Evolutionary conservation across 1,140 invertebrate genomes (phyloP), one percentile per base, ranked within the genome.

Genomic region (Ceratina japonica): DNA sequence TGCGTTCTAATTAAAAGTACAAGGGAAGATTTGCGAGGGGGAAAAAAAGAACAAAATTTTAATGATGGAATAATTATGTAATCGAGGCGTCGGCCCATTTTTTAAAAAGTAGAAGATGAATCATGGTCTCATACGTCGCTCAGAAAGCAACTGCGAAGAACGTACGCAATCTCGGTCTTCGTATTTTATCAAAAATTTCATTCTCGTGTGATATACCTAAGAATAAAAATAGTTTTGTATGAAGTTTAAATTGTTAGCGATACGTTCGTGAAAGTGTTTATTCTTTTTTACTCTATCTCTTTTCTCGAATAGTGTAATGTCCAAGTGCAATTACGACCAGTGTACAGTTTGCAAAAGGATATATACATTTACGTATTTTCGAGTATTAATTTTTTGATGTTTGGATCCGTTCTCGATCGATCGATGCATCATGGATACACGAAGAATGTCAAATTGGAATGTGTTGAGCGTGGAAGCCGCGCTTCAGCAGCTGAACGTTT

Each of bases 401-500:
- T 74, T 16, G 10, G 79, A 86, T 86, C 44, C 24, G 66, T 84
- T 63, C 65, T 56, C 56, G 80, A 89, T 82, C 82, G 27, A 83
- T 51, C 77, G 51, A 27, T 24, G 59, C 20, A 52, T 22, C 20
- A 92, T 93, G 91, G 92, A 93, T 63, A n/a, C 80, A 22, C 91
- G 92, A 81, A 91, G 91, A 83, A 91, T 92, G 91, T 93, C 92
- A 2, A 92, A 88, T 82, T 93, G 92, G 92, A 92, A 93, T 73
- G 89, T 90, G 22, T 77, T 93, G 52, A 92, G 87, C 79, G 87
- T 93, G 10, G 92, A 92, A 66, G 90, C 90, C 10, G 91, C 92
- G 18, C 61, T 92, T 44, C 90, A 92, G 69, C 91, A 92, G 66
- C 86, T 90, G 12, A 91, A 90, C 72, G 81, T 37, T 63, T 82